Evolutionary conservation across 2,888 invertebrate species (phyloP), one percentile per base, ranked within the genome.

Genomic region (Cheilosia grossa): DNA sequence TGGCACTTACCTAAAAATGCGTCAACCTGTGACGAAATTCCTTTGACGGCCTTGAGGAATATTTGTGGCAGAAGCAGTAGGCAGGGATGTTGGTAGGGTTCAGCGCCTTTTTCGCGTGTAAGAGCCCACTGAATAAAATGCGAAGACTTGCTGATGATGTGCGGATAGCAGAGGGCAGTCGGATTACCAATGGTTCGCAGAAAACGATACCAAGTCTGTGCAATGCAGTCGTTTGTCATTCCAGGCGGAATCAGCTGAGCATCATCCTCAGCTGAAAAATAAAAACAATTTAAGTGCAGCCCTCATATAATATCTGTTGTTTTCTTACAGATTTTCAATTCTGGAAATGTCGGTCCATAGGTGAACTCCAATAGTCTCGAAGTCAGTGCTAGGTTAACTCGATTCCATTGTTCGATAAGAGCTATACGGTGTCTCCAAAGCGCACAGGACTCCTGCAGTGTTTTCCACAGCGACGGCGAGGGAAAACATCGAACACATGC

Each of bases 131-230:
- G 94, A 40, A 94, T 90, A 86, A 94, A 94, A 87, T 94, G 94
- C 1, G 94, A 94, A 0, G 94, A 94, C 89, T 94, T 94, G 88
- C 94, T 94, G 87, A 94, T 96, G 86, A 96, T 93, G 88, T 96
- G 95, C 0, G 98, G 97, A 47, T 96, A 95, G 88, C 97, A 97
- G 82, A 99, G 93, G 88, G 98, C 97, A 0, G 97, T 98, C 0
- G 99, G 99, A 92, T 98, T 98, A 37, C 98, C 98, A 85, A 99
- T 95, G 47, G 97, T 97, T 90, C 98, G 97, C 81, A 99, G 93
- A 89, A 99, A 96, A 81, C 99, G 94, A 92, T 98, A 99, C 99
- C 99, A 99, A 89, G 97, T 96, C 93, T 99, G 99, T 77, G 97
- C 96, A 47, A 98, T 95, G 82, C 97, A 97, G 90, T 98, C 97